These are phyloP conservation scores for Lottia gigantea DNA, from an alignment of 2,888 invertebrate species.

Conservation along the genomic window DNA sequence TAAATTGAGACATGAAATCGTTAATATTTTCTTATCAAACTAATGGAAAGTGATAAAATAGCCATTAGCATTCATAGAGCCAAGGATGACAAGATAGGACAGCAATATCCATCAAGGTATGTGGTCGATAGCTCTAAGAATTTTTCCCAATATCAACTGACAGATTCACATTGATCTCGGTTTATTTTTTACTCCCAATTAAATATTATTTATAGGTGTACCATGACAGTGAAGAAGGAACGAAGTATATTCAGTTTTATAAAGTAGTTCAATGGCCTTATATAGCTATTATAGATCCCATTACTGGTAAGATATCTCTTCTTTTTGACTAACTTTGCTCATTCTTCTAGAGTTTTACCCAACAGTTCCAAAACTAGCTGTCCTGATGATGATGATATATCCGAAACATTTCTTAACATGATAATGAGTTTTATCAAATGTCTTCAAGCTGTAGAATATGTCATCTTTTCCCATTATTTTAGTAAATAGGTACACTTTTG, in stretches of 20 bases:
- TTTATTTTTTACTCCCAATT: not conserved
- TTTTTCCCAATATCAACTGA: no score
- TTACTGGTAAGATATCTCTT: constrained; percentile 71
- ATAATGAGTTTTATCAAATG: no score
- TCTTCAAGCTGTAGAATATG: no score
- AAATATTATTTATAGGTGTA: constrained; percentile 62
- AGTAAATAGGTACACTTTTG: no score
- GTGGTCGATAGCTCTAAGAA: no score
- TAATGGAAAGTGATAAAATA: constrained; percentile 6
- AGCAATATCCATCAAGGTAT: no score
- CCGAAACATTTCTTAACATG: no score
- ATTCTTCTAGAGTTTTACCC: not conserved
- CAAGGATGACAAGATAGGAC: no score
- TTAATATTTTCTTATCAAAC: not conserved
- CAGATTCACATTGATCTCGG: no score
- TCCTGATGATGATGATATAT: no score
- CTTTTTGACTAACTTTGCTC: no score
- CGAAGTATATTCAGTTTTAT: constrained; percentile 76
- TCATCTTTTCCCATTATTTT: no score
- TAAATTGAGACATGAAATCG: not conserved
- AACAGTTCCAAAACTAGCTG: not conserved
- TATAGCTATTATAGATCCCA: constrained; percentile 77
- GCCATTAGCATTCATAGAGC: not conserved
- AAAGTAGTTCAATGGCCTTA: constrained; percentile 75
- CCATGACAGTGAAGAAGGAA: constrained; percentile 74